Base-by-base conservation (phyloP, 92 coral and sea anemone species). In the Parazoanthus darwini region DNA sequence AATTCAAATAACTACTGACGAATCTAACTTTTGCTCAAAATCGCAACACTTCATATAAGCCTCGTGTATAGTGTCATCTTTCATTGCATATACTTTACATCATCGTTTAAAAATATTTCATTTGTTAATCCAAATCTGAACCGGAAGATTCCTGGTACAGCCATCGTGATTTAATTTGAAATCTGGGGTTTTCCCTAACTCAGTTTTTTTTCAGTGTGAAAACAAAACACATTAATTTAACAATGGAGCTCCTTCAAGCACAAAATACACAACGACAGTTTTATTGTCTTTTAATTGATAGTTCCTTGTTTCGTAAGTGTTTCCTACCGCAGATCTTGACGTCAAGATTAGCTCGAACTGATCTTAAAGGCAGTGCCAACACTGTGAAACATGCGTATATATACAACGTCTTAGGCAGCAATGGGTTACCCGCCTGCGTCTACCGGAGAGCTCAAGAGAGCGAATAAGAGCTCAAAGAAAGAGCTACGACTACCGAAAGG, bases 101-200 rank as follows among this genome's bases (percentile, higher is more conserved):
- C 77, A 83, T 70, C 58, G 18, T 68, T 66, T 68, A 83, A 83
- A 66, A 83, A 68, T 68, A 33, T 29, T 3, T 35, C 38, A 15
- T 81, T 35, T 20, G 85, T 59, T 63, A 37, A 81, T 81, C 48
- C 44, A 16, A 6, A n/a, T 43, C 5, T n/a, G 22, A 68, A 25
- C 86, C 86, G 86, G 86, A 83, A 83, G 78, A 70, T 83, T 68
- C 36, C 39, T 15, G 22, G n/a, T 76, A 76, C 25, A 37, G 23
- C 50, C 86, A 2, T 2, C 7, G 25, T 63, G 70, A 20, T 26
- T 3, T 63, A 5, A 63, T 63, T 63, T 18, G 3, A 14, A 58
- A 58, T 4, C 20, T n/a, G 86, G 86, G 78, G 59, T 70, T 83
- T 68, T 83, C 86, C 86, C 86, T 82, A 25, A 9, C 33, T 38